phyloP scores from a whole-genome alignment of 2,797 vertebrate species.

The Gorsachius magnificus region DNA sequence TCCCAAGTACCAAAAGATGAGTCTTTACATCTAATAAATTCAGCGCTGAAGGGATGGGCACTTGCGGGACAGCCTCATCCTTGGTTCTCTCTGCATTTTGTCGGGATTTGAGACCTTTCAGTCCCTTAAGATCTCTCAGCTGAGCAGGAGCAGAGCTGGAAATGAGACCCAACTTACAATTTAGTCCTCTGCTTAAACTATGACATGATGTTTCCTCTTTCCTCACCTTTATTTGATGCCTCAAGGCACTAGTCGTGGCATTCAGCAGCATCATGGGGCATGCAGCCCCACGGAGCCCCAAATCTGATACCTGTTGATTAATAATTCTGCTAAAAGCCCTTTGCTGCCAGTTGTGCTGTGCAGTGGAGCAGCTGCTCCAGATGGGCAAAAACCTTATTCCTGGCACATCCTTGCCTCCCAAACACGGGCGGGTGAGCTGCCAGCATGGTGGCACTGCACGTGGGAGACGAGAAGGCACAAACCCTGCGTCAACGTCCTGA shows the following conservation, averaged over 20 bases:
- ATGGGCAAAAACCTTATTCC: neutral
- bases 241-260: neutral
- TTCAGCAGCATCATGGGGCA: neutral
- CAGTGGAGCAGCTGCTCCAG: neutral
- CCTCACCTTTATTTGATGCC: neutral
- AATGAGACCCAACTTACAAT: neutral
- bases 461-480: neutral
- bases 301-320: neutral
- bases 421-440: neutral
- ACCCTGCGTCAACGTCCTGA: neutral
- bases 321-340: neutral
- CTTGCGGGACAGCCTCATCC: neutral
- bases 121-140: neutral
- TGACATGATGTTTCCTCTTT: neutral
- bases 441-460: accelerated
- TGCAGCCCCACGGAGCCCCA: accelerated
- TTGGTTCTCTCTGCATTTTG: neutral
- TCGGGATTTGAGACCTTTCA: neutral
- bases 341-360: neutral
- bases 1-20: neutral
- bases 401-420: neutral
- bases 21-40: neutral
- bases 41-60: no score
- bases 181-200: neutral
- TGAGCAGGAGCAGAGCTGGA: neutral